These are phyloP conservation scores for Lampris incognitus DNA, from an alignment of 2,113 vertebrate species.

Conservation along the genomic window DNA sequence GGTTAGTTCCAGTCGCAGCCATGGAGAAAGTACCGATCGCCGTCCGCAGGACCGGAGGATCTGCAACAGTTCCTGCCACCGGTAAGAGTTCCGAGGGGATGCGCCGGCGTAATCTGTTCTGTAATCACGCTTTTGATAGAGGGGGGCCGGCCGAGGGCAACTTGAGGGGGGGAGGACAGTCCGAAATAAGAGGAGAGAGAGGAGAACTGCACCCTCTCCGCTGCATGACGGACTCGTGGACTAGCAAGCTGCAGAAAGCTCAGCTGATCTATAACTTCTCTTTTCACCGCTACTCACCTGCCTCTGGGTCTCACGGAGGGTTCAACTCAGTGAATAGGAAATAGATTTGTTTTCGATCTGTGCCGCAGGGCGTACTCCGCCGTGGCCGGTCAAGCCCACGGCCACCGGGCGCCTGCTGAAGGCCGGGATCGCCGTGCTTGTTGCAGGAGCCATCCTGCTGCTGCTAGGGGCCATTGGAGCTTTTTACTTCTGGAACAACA, in stretches of 20 bases:
- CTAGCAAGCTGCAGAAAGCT: not conserved
- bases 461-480: slow-evolving; percentile 90
- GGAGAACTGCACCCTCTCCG: no score
- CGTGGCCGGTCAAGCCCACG: slow-evolving; percentile 80
- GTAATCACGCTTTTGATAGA: no score
- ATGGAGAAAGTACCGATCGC: slow-evolving; percentile 92
- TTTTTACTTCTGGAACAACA: slow-evolving; percentile 95
- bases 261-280: no score
- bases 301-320: no score
- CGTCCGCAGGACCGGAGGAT: slow-evolving; percentile 88
- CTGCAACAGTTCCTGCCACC: slow-evolving; percentile 88
- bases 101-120: not conserved
- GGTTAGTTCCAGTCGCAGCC: slow-evolving; percentile 83
- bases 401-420: slow-evolving; percentile 86
- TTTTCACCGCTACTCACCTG: no score
- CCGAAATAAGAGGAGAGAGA: not conserved
- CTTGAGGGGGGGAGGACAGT: not conserved
- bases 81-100: slow-evolving; percentile 79
- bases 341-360: slow-evolving; percentile 3
- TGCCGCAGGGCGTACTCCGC: slow-evolving; percentile 78
- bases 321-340: no score
- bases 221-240: not conserved
- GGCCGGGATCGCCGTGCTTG: slow-evolving; percentile 87
- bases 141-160: not conserved
- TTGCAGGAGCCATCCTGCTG: slow-evolving; percentile 88